phyloP scores from a whole-genome alignment of 1,140 invertebrate species.

The Ladona fulva region DNA sequence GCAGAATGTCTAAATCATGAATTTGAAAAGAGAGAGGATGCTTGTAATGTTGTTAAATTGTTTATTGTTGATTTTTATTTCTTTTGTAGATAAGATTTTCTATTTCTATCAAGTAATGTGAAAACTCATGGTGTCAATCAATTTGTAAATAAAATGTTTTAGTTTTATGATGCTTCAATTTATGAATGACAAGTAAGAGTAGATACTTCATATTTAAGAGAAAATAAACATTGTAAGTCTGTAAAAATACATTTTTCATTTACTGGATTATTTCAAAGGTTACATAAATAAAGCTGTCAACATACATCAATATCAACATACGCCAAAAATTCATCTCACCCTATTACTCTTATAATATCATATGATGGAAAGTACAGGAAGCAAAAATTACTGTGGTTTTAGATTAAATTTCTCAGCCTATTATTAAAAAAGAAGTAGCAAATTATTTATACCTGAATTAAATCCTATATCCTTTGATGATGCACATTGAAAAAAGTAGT shows the following conservation, averaged over 20 bases:
- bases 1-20: no score
- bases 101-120: neutral
- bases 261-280: neutral
- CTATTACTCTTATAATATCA: no score
- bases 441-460: no score
- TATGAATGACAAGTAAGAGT: neutral
- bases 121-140: neutral
- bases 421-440: no score
- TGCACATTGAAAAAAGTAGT: no score
- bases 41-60: conserved; percentile 9
- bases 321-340: no score
- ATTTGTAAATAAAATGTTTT: conserved; percentile 35
- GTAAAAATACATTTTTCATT: neutral
- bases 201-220: conserved; percentile 11
- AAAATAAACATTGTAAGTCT: neutral
- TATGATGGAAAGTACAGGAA: no score
- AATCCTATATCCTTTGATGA: no score
- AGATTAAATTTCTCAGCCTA: no score
- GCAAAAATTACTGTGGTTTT: no score
- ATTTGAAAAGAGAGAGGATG: no score
- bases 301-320: no score
- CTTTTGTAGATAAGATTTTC: conserved; percentile 18
- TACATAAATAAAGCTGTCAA: neutral
- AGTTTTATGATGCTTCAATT: conserved; percentile 31
- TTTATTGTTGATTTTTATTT: conserved; percentile 15